Evolutionary conservation across 2,888 invertebrate genomes (phyloP).

Genomic region (Spisula solida): DNA sequence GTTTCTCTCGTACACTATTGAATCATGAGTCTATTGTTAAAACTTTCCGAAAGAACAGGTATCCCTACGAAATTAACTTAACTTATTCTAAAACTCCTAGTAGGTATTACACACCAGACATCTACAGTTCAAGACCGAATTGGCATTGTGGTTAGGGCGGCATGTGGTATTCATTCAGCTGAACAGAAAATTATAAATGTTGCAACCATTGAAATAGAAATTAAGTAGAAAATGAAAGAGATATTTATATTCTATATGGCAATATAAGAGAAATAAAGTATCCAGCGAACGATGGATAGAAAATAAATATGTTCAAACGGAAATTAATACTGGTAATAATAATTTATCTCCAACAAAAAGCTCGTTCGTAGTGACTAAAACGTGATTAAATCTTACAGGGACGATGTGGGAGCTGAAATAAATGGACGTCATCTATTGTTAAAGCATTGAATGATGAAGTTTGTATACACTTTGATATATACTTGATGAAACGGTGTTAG

Average conservation of each 20-base stretch:
- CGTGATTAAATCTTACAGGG: slow-evolving; percentile 37
- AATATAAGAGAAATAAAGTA: slow-evolving; percentile 57
- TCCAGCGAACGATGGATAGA: slow-evolving; percentile 53
- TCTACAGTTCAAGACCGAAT: not conserved
- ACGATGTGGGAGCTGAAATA: slow-evolving; percentile 29
- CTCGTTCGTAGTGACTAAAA: slow-evolving; percentile 36
- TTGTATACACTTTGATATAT: not conserved
- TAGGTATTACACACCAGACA: not conserved
- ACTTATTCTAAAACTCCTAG: not conserved
- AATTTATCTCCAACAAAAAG: slow-evolving; percentile 66
- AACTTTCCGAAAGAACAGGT: not conserved
- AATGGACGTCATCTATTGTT: slow-evolving; percentile 34
- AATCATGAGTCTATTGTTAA: not conserved
- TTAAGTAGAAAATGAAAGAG: slow-evolving; percentile 13
- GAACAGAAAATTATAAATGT: slow-evolving; percentile 20
- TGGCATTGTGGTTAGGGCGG: not conserved
- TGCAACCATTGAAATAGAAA: slow-evolving; percentile 24
- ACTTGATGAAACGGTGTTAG: slow-evolving; percentile 2
- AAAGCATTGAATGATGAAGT: slow-evolving; percentile 13
- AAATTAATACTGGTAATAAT: slow-evolving; percentile 68
- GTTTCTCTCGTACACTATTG: not conserved
- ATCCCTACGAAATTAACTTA: not conserved
- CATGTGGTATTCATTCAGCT: not conserved
- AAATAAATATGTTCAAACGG: slow-evolving; percentile 63
- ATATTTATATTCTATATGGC: slow-evolving; percentile 44